phyloP scores from a whole-genome alignment of 2,888 invertebrate genomes.

The Enoplolaimus lenunculus region DNA sequence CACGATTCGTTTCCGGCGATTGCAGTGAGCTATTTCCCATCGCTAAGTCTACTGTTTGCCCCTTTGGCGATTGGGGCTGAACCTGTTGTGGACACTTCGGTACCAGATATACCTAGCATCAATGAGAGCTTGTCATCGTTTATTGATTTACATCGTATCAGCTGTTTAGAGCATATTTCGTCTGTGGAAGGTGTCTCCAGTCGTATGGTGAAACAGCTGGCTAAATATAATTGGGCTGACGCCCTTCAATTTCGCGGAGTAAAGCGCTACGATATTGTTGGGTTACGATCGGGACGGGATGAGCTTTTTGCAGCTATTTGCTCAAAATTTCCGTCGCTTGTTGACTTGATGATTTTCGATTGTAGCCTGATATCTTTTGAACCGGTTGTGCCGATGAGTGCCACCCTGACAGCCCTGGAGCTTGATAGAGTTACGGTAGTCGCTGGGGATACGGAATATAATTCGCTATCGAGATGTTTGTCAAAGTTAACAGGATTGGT shows the following conservation, averaged over 20 bases:
- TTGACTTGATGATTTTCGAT: too few species aligned
- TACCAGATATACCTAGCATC: too few species aligned
- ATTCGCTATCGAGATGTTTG: too few species aligned
- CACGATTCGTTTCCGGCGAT: not conserved
- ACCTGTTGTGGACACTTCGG: too few species aligned
- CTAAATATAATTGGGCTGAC: not conserved
- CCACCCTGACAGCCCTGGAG: too few species aligned
- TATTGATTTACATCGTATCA: not conserved
- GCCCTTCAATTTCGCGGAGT: not conserved
- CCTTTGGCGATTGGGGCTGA: not conserved
- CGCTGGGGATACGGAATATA: too few species aligned
- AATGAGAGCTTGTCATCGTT: too few species aligned
- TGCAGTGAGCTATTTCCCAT: not conserved
- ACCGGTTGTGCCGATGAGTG: too few species aligned
- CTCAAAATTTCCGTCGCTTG: not conserved
- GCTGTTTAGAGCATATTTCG: not conserved
- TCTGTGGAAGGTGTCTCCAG: not conserved
- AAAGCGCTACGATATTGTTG: not conserved
- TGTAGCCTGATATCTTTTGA: too few species aligned
- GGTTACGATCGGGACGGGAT: not conserved
- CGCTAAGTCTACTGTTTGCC: not conserved
- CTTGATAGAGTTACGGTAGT: too few species aligned
- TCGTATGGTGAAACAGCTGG: not conserved
- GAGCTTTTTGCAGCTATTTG: not conserved
- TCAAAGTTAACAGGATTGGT: too few species aligned